phyloP scores from a whole-genome alignment of 2,113 vertebrate genomes.

The Todiramphus saurophagus region DNA sequence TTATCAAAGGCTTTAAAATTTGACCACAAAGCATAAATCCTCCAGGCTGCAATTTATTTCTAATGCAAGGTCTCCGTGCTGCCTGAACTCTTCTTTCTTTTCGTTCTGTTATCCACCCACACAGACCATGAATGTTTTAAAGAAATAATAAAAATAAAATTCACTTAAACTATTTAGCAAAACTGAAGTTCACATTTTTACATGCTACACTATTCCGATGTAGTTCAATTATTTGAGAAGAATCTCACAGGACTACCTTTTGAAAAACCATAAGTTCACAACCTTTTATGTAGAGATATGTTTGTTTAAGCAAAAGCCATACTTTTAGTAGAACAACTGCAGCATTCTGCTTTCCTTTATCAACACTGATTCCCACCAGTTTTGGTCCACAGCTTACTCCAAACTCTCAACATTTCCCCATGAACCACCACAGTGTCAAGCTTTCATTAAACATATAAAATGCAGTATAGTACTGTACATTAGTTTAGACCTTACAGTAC shows the following conservation, averaged over 20 bases:
- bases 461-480: too few species aligned
- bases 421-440: neutral
- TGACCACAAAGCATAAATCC: conserved; percentile 16
- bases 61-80: neutral
- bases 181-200: neutral
- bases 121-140: neutral
- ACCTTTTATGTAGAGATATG: neutral
- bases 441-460: neutral
- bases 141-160: neutral
- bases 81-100: neutral
- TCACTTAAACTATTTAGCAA: neutral
- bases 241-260: neutral
- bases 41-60: conserved; percentile 40
- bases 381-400: neutral
- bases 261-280: neutral
- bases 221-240: neutral
- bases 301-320: neutral
- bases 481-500: neutral
- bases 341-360: neutral
- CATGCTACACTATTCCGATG: neutral
- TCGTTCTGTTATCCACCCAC: neutral
- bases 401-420: neutral
- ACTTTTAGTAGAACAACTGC: neutral
- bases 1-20: conserved; percentile 38
- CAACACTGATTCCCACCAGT: neutral